Percentiles rank a stretch among this genome's conserved stretches.
Evolutionary conservation across 2,113 vertebrate genomes (phyloP).

Genomic region (Numida meleagris): DNA sequence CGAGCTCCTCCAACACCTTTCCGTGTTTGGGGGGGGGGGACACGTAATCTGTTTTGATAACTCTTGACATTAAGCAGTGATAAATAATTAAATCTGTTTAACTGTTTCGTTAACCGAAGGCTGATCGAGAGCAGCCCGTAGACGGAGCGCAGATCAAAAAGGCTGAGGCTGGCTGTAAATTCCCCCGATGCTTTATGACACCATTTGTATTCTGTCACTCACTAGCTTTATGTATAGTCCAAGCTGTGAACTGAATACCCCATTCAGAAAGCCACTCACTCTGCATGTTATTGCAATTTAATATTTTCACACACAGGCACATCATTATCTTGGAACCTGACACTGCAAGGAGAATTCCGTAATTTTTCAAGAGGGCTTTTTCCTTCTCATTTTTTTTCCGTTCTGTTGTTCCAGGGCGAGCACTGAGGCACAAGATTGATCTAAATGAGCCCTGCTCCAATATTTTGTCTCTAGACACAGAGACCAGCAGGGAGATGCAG

Average conservation of each 20-base stretch:
- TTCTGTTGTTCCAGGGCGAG: slow-evolving; percentile 29
- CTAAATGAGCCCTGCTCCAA: not conserved
- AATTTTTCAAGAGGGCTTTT: slow-evolving; percentile 77
- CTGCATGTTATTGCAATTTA: slow-evolving; percentile 97
- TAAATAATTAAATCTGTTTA: slow-evolving; percentile 68
- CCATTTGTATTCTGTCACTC: slow-evolving; percentile 96
- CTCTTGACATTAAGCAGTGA: slow-evolving; percentile 57
- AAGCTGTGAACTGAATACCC: slow-evolving; percentile 88
- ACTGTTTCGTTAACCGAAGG: slow-evolving; percentile 57
- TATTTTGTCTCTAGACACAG: not conserved
- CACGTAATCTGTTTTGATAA: slow-evolving; percentile 45
- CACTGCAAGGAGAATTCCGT: slow-evolving; percentile 85
- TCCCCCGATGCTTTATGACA: slow-evolving; percentile 74
- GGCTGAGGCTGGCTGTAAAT: slow-evolving; percentile 33
- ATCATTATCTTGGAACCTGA: slow-evolving; percentile 94
- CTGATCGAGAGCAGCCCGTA: not conserved
- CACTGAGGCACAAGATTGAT: slow-evolving; percentile 42
- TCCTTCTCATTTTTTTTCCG: not conserved
- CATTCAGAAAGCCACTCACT: slow-evolving; percentile 88
- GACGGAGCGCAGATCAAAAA: slow-evolving; percentile 47
- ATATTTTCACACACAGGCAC: slow-evolving; percentile 98
- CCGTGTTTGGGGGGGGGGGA: not conserved
- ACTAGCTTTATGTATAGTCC: slow-evolving; percentile 78
- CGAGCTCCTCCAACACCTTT: slow-evolving; percentile 17
- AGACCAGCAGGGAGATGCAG: not conserved